These are phyloP conservation scores for Drusus annulatus DNA, from an alignment of 1,140 invertebrate species.

Conservation along the genomic window DNA sequence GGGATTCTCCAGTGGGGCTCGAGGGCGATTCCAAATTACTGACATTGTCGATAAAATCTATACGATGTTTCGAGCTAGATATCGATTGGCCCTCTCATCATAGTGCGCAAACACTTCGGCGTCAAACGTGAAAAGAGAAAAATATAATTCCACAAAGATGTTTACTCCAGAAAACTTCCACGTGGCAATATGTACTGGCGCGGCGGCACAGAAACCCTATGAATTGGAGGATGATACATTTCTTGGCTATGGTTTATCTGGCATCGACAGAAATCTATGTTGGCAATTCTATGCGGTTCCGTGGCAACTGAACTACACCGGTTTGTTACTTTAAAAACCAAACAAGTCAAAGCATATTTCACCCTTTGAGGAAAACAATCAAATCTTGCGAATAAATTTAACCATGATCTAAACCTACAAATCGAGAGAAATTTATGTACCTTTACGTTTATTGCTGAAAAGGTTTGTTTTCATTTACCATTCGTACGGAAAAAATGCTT, in stretches of 20 bases:
- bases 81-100: no score
- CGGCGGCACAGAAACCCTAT: not conserved
- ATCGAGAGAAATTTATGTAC: no score
- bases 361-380: not conserved
- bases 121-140: no score
- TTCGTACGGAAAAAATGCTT: no score
- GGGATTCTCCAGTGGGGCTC: no score
- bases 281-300: conserved; percentile 41
- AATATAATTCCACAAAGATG: not conserved
- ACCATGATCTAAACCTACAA: no score
- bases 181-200: not conserved
- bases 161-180: not conserved
- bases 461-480: no score
- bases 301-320: not conserved
- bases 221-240: conserved; percentile 45
- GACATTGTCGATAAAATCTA: no score
- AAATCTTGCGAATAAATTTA: not conserved
- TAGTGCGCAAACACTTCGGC: no score
- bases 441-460: no score
- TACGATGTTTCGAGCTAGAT: no score
- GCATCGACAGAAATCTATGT: conserved; percentile 52
- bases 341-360: not conserved
- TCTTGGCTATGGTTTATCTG: conserved; percentile 46
- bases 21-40: no score
- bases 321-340: not conserved